Percentiles rank a stretch among this genome's conserved stretches.
phyloP scores from a whole-genome alignment of 2,797 vertebrate genomes.

The Decapterus maruadsi region DNA sequence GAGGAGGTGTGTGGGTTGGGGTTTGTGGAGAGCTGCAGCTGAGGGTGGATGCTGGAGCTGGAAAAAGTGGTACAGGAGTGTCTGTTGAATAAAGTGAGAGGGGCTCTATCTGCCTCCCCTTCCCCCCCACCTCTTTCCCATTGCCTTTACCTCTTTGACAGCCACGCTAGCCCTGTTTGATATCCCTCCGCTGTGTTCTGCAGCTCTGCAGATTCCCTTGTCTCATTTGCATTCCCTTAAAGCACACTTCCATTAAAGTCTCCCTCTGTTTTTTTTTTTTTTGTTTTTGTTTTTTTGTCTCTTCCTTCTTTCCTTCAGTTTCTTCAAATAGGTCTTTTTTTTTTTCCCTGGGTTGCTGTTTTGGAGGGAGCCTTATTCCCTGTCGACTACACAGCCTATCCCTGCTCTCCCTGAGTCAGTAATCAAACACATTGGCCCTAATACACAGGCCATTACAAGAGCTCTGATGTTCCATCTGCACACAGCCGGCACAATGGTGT shows the following conservation, averaged over 20 bases:
- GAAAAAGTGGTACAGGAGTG: conserved; percentile 68
- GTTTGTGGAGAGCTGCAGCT: conserved; percentile 61
- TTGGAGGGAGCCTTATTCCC: conserved; percentile 80
- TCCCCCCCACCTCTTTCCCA: conserved; percentile 31
- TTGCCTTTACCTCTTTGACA: conserved; percentile 77
- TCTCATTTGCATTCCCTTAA: conserved; percentile 86
- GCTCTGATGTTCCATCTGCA: conserved; percentile 86
- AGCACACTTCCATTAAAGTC: conserved; percentile 84
- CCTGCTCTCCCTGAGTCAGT: conserved; percentile 81
- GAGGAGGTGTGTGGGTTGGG: conserved; percentile 59
- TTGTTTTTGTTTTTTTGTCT: conserved; percentile 68
- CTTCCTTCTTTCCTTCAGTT: conserved; percentile 70
- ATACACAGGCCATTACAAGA: conserved; percentile 86
- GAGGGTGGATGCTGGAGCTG: conserved; percentile 62
- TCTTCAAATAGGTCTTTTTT: conserved; percentile 79
- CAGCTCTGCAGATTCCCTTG: conserved; percentile 81
- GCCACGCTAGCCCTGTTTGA: conserved; percentile 79
- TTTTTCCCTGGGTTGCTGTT: conserved; percentile 71
- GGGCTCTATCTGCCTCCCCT: conserved; percentile 56
- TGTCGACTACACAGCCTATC: conserved; percentile 79
- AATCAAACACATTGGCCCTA: conserved; percentile 87
- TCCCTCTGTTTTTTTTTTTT: conserved; percentile 73
- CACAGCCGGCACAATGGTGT: conserved; percentile 83
- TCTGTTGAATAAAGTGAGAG: conserved; percentile 76
- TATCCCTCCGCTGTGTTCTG: conserved; percentile 79